These are phyloP conservation scores for Nannoperca obscura DNA, from an alignment of 2,797 vertebrate species.

Conservation along the genomic window DNA sequence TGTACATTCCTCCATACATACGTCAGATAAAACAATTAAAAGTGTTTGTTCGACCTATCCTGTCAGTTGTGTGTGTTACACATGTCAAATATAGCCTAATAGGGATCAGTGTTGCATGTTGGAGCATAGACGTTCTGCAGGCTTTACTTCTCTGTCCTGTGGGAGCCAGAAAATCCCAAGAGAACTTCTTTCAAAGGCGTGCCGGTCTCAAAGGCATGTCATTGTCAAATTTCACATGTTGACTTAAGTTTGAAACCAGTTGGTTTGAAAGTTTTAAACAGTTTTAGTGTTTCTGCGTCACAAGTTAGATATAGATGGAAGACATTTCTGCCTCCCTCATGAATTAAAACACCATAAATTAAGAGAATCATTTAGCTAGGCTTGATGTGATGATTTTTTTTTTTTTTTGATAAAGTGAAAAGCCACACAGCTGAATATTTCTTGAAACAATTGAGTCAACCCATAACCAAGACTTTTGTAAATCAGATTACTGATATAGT, in stretches of 20 bases:
- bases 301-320: not conserved
- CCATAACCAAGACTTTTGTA: not conserved
- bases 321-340: not conserved
- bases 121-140: slow-evolving; percentile 34
- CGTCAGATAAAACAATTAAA: slow-evolving; percentile 31
- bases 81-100: slow-evolving; percentile 36
- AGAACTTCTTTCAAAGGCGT: slow-evolving; percentile 41
- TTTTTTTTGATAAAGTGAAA: not conserved
- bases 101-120: slow-evolving; percentile 52
- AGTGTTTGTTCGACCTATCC: not conserved
- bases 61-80: slow-evolving; percentile 29
- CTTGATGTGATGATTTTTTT: not conserved
- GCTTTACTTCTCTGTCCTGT: slow-evolving; percentile 34
- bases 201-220: slow-evolving; percentile 36
- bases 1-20: not conserved
- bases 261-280: slow-evolving; percentile 8
- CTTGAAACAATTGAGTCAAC: not conserved
- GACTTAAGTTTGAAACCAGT: slow-evolving; percentile 22
- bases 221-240: slow-evolving; percentile 30
- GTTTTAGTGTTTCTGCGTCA: not conserved
- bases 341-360: not conserved
- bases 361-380: not conserved
- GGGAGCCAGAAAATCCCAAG: slow-evolving; percentile 44
- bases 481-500: not conserved
- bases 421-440: not conserved